Evolutionary conservation across 1,140 invertebrate genomes (phyloP), one percentile per base, ranked within the genome.

Genomic region (Microplitis demolitor): DNA sequence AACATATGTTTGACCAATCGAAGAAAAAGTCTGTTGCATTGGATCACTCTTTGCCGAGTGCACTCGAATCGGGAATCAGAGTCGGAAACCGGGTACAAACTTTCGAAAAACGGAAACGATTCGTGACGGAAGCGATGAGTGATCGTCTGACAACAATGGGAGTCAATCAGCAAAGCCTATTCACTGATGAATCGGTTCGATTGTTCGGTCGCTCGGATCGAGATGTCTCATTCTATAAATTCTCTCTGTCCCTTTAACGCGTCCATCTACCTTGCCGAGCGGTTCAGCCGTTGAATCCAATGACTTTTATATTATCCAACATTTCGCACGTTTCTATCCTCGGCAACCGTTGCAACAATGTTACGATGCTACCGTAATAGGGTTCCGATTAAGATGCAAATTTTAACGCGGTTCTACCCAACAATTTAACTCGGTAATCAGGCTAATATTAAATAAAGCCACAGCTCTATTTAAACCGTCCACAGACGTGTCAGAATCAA

Each of bases 361-460:
- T 54, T 24, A 82, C 78, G 80, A 79, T 78, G 82, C 84, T 83
- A 82, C 78, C 74, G 78, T 85, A 84, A 84, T 83, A 78, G 83
- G 79, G 74, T 66, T 70, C 78, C 80, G 84, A 85, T 85, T 85
- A 85, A 84, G 84, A 85, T 84, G 84, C 81, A 85, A 85, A 85
- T 85, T 85, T 77, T 72, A 16, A 56, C 66, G 64, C 50, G 63
- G 50, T 5, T 74, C 63, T 11, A 31, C 53, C 58, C 69, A 74
- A 76, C 75, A 74, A 74, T 76, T 76, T 76, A 76, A 74, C 58
- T 69, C 33, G 66, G 66, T 72, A 76, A 74, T 72, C 64, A n/a
- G 71, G 69, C 69, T 72, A 74, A 76, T 76, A 74, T 76, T 74
- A 74, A 74, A 76, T 76, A 74, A 74, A 76, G 74, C 70, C 70